phyloP scores from a whole-genome alignment of 2,888 invertebrate genomes.

The Elmis aenea region DNA sequence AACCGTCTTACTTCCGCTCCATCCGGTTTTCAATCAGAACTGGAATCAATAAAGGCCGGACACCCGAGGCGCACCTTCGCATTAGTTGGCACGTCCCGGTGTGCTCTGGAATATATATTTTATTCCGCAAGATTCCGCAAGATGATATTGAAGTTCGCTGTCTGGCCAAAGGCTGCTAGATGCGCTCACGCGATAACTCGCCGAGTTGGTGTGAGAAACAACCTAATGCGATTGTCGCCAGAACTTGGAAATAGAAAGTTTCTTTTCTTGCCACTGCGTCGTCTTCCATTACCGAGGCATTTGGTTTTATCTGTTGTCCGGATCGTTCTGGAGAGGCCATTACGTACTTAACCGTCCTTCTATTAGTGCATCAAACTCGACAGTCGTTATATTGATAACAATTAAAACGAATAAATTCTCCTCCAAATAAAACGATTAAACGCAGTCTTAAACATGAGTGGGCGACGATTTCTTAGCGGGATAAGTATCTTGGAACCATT shows the following conservation, averaged over 20 bases:
- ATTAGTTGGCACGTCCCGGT: constrained; percentile 11
- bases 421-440: too few species aligned
- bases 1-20: constrained; percentile 45
- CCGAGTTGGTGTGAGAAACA: too few species aligned
- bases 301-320: not conserved
- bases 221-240: too few species aligned
- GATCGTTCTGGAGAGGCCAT: not conserved
- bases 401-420: too few species aligned
- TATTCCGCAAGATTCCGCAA: constrained; percentile 7
- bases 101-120: constrained; percentile 9
- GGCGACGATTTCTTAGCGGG: too few species aligned
- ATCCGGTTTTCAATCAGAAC: constrained; percentile 45
- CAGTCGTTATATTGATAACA: not conserved
- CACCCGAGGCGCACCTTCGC: constrained; percentile 21
- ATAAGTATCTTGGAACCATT: too few species aligned
- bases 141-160: constrained; percentile 8
- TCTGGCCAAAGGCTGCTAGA: too few species aligned
- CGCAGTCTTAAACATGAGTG: too few species aligned
- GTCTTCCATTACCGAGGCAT: not conserved
- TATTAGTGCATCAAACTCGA: not conserved
- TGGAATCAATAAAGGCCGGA: constrained; percentile 38
- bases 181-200: too few species aligned
- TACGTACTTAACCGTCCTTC: not conserved
- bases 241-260: too few species aligned
- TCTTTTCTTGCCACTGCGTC: not conserved